Evolutionary conservation across 2,888 invertebrate genomes (phyloP).

Genomic region (Serrognathus titanus): DNA sequence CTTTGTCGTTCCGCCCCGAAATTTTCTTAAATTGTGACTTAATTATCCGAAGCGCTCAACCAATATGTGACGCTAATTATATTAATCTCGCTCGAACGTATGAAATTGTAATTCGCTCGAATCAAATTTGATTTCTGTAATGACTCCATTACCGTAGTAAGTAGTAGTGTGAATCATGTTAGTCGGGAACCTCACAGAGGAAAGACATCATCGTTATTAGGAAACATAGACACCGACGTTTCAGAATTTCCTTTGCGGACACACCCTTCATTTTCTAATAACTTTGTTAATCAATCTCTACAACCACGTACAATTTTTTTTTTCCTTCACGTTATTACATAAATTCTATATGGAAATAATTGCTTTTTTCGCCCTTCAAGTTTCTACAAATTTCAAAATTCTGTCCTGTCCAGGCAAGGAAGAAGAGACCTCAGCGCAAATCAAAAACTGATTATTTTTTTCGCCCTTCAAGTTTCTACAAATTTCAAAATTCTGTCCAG

Average conservation of each 20-base stretch:
- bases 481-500: too few relatives aligned
- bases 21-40: slow-evolving; percentile 11
- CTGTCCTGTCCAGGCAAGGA: too few relatives aligned
- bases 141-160: slow-evolving; percentile 22
- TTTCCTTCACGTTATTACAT: too few relatives aligned
- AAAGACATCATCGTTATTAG: slow-evolving; percentile 20
- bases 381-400: too few relatives aligned
- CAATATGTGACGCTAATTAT: slow-evolving; percentile 15
- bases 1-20: slow-evolving; percentile 1
- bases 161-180: slow-evolving; percentile 19
- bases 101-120: slow-evolving; percentile 17
- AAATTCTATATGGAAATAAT: too few relatives aligned
- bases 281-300: too few relatives aligned
- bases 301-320: too few relatives aligned
- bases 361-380: too few relatives aligned
- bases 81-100: slow-evolving; percentile 11
- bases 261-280: too few relatives aligned
- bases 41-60: slow-evolving; percentile 12
- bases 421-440: too few relatives aligned
- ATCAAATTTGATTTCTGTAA: slow-evolving; percentile 26
- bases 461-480: too few relatives aligned
- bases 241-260: neutral
- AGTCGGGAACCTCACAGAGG: slow-evolving; percentile 10
- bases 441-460: too few relatives aligned
- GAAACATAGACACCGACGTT: slow-evolving; percentile 3